Percentiles rank a stretch among this genome's conserved stretches.
Evolutionary conservation across 2,888 invertebrate genomes (phyloP).

Genomic region (Iselma pallidipennis): DNA sequence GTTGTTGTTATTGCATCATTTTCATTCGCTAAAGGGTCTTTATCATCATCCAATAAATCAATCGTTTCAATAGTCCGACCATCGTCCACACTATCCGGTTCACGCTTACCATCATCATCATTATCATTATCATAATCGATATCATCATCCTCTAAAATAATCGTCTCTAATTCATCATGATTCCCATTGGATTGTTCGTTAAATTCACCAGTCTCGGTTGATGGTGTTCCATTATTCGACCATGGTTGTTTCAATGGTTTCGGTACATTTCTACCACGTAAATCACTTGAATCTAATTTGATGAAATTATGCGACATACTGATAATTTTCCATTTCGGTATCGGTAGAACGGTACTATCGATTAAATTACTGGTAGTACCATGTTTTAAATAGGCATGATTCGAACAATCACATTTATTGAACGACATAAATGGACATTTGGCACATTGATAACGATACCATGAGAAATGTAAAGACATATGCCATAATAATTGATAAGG

Average conservation of each 20-base stretch:
- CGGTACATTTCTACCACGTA: neutral
- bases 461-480: conserved; percentile 69
- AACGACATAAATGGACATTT: conserved; percentile 73
- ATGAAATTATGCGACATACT: conserved; percentile 43
- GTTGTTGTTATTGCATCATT: neutral
- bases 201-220: too few species aligned
- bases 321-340: conserved; percentile 47
- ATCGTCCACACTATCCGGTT: too few species aligned
- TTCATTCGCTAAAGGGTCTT: conserved; percentile 7
- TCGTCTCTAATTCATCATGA: conserved; percentile 15
- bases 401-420: conserved; percentile 65
- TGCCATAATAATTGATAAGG: conserved; percentile 62
- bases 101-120: neutral
- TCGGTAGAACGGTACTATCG: conserved; percentile 47
- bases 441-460: conserved; percentile 76
- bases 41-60: conserved; percentile 4
- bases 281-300: conserved; percentile 16
- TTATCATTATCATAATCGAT: neutral
- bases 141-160: neutral
- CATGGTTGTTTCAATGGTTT: conserved; percentile 24
- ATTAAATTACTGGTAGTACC: conserved; percentile 60
- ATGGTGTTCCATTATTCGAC: conserved; percentile 20
- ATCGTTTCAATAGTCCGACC: neutral
- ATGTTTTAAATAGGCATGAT: conserved; percentile 68
- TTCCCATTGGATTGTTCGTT: too few species aligned